A percentile compares a stretch with the other conserved stretches of the same genome.
Conservation (phyloP, 2,797 vertebrate species). For the Lerista edwardsae region DNA sequence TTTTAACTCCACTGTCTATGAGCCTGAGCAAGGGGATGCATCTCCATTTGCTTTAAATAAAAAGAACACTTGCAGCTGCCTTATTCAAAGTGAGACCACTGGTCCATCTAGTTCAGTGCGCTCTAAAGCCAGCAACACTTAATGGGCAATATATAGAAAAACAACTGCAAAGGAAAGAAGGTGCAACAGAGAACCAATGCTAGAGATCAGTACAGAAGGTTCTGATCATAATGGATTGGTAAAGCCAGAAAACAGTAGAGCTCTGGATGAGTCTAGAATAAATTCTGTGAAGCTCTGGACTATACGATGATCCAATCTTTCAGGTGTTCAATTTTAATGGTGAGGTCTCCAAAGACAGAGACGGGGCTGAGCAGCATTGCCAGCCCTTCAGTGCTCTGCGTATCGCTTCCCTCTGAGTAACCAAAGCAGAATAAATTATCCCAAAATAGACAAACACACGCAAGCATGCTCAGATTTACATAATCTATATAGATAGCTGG, state of each 20-base stretch:
- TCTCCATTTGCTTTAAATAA: no score
- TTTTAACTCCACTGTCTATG: no score
- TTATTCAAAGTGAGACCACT: no score
- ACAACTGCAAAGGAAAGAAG: background rate
- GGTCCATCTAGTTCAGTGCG: no score
- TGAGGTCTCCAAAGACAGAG: background rate
- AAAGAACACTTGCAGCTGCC: no score
- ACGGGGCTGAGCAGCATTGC: background rate
- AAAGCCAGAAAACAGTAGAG: no score
- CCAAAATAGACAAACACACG: background rate
- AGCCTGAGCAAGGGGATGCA: no score
- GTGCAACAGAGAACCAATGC: background rate
- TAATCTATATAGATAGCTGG: background rate
- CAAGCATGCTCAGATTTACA: background rate
- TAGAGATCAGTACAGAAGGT: background rate
- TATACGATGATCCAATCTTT: no score
- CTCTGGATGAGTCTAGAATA: background rate
- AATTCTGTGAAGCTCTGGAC: no score
- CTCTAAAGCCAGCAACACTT: no score
- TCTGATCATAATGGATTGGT: background rate
- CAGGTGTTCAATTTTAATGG: background rate
- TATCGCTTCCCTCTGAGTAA: background rate
- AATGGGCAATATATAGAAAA: background rate
- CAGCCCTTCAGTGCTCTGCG: background rate
- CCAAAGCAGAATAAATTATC: background rate